Base-by-base conservation (phyloP, 2,888 invertebrate species). In the Mamestra brassicae region DNA sequence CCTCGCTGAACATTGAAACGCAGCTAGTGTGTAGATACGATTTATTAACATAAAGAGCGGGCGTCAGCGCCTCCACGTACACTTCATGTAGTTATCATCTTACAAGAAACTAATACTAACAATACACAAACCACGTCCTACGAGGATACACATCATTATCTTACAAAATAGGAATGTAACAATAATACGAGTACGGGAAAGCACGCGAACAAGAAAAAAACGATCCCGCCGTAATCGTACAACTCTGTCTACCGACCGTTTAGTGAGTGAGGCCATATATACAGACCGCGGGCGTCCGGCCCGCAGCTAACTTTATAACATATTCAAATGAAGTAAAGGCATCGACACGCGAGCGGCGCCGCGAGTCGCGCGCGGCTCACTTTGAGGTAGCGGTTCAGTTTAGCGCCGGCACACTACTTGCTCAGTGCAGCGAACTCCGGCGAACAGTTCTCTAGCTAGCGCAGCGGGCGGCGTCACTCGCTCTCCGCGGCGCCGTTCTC, bases 131-230 rank as follows among this genome's bases (percentile, higher is more conserved):
- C 71, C 77, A 80, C 73, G 58, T 72, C 63, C 83, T 82, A 74
- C 71, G 26, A 71, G 61, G 76, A 76, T 81, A 86, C 69, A 74
- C 79, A 76, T 80, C 52, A 34, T 50, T 87, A 87, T 84, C 83
- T 86, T 87, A 87, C 83, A 83, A 76, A 78, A 88, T 72, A 86
- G 87, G 87, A 87, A 88, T 87, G 88, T 87, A 86, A 87, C 86
- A 88, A 85, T 83, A 81, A 84, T 84, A 86, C 82, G 74, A 69
- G 36, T 68, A 54, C 78, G 78, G 83, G 83, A 80, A 75, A 74
- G 78, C 63, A 71, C 61, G 78, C 74, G 52, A 80, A 76, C 86
- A 75, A 71, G 38, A 54, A 73, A 63, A 75, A 62, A 60, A 70
- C 74, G 15, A 76, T 80, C 74, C 80, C 86, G 76, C 68, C 80